These are phyloP conservation scores for Nymphalis c-album DNA, from an alignment of 2,888 invertebrate genomes.

Conservation along the genomic window DNA sequence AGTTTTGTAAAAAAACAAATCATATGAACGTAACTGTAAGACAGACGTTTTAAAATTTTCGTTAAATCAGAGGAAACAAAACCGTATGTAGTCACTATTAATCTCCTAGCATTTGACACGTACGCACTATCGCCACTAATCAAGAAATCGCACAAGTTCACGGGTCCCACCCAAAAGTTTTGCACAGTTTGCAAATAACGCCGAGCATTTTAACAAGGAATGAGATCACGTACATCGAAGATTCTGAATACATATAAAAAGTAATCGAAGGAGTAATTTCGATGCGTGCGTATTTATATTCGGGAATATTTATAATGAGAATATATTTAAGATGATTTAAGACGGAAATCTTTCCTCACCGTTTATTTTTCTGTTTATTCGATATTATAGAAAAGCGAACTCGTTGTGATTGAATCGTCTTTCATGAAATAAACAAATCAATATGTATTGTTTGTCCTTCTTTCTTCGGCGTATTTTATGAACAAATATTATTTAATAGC, in stretches of 20 bases:
- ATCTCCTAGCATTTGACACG: constrained; percentile 25
- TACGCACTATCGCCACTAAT: constrained; percentile 26
- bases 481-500: too few relatives aligned
- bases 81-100: constrained; percentile 6
- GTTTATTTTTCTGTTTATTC: not conserved
- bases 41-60: not conserved
- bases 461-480: too few relatives aligned
- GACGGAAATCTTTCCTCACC: not conserved
- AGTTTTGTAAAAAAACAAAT: too few relatives aligned
- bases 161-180: constrained; percentile 25
- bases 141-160: constrained; percentile 29
- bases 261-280: not conserved
- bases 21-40: not conserved
- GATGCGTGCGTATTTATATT: not conserved
- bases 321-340: not conserved
- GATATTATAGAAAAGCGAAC: not conserved
- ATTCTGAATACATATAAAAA: constrained; percentile 10
- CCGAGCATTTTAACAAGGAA: constrained; percentile 24
- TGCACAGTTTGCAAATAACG: constrained; percentile 30
- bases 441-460: too few relatives aligned
- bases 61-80: constrained; percentile 3
- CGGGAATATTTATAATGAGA: not conserved
- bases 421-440: not conserved
- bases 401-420: not conserved
- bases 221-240: constrained; percentile 28